Evolutionary conservation across 1,140 invertebrate genomes (phyloP), one percentile per base, ranked within the genome.

Genomic region (Aphelenchoides besseyi): DNA sequence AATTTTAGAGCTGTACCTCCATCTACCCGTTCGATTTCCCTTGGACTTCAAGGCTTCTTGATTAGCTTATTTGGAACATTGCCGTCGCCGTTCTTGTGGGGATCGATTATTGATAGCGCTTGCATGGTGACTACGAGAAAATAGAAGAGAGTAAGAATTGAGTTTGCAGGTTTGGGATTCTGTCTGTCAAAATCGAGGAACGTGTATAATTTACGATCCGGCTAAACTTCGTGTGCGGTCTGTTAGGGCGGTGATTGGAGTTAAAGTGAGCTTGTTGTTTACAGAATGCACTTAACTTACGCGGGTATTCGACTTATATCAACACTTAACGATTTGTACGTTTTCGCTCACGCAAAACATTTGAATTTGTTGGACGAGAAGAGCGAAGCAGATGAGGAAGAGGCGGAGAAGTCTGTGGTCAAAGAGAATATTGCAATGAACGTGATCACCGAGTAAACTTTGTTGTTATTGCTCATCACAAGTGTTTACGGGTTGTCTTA

Each of bases 11-110:
- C 81, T 28, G 81, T 83, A 33, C 80, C 82, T 16, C 81, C 83
- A 2, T 75, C 77, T 48, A 74, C 75, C 68, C 68, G 82, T 18
- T 83, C 80, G 32, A 70, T 85, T 54, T 84, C 82, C 12, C 73
- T 83, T 0, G 82, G 82, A n/a, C 77, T 83, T 63, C 80, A 84
- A 37, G 82, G 82, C 18, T 83, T 83, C 52, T 61, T 85, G 29
- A 82, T 85, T 18, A 71, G 69, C 69, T 71, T 83, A 28, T 69
- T 85, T 55, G 79, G 80, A 5, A 85, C 84, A 8, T 78, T 86
- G 3, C 85, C 85, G 2, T 85, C 85, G 23, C 86, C 85, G 1
- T 69, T 86, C 2, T 36, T 86, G 35, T 85, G 85, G 76, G 85
- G 85, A 36, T 75, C 78, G 54, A 77, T 86, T 1, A 78, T 86